A percentile compares a stretch with the other conserved stretches of the same genome.
These are phyloP conservation scores for Mactra quadrangularis DNA, from an alignment of 1,140 invertebrate genomes.

Conservation along the genomic window DNA sequence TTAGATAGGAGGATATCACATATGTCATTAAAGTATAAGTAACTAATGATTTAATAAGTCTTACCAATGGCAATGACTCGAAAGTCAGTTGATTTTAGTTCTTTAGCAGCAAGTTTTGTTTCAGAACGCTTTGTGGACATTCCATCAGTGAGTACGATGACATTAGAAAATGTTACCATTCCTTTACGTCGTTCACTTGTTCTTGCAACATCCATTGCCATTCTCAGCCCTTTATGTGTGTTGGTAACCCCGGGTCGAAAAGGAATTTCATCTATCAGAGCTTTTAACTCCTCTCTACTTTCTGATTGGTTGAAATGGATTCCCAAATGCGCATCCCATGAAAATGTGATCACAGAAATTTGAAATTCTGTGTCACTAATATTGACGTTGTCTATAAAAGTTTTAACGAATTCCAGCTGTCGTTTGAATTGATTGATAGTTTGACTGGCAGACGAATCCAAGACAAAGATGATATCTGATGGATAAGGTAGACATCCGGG, in stretches of 20 bases:
- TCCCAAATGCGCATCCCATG: too few species aligned
- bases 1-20: too few species aligned
- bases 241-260: slow-evolving; percentile 33
- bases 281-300: too few species aligned
- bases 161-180: slow-evolving; percentile 6
- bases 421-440: slow-evolving; percentile 47
- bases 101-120: neutral
- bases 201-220: neutral
- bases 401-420: too few species aligned
- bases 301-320: too few species aligned
- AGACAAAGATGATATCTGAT: slow-evolving; percentile 68
- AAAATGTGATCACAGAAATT: too few species aligned
- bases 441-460: slow-evolving; percentile 62
- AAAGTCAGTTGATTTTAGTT: neutral
- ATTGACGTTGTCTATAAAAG: slow-evolving; percentile 38
- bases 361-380: too few species aligned
- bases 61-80: slow-evolving; percentile 23
- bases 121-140: slow-evolving; percentile 3
- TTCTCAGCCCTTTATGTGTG: slow-evolving; percentile 21
- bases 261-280: neutral
- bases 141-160: slow-evolving; percentile 36
- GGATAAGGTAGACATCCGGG: neutral
- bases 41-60: neutral
- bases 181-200: neutral
- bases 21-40: too few species aligned